A percentile compares a stretch with the other conserved stretches of the same genome.
Conservation (phyloP, 2,888 invertebrate genomes). For the Allygus modestus region DNA sequence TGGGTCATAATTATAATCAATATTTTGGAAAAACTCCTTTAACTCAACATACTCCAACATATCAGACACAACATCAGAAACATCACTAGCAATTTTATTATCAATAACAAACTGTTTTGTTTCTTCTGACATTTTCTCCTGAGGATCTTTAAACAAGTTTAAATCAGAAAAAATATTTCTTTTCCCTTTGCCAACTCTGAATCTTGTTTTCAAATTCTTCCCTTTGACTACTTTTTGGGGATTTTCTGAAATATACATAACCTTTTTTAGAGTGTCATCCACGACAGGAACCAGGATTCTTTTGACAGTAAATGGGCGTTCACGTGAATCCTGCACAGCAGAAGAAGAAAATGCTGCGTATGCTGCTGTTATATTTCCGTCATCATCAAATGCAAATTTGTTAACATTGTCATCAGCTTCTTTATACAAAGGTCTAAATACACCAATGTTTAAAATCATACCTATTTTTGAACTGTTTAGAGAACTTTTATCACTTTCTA, state of each 20-base stretch:
- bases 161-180: neutral
- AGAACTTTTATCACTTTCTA: neutral
- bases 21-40: conserved; percentile 11
- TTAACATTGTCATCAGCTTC: conserved; percentile 51
- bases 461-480: conserved; percentile 9
- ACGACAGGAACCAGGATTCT: conserved; percentile 53
- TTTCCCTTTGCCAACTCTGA: neutral
- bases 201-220: neutral
- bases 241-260: conserved; percentile 11
- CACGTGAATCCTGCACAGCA: conserved; percentile 33
- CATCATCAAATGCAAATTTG: conserved; percentile 11
- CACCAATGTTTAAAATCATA: conserved; percentile 50
- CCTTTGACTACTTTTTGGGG: neutral
- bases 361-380: conserved; percentile 17
- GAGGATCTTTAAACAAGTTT: neutral
- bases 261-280: conserved; percentile 14
- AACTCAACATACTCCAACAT: conserved; percentile 33
- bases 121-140: neutral
- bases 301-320: neutral
- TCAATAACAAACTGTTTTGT: neutral
- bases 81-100: conserved; percentile 6
- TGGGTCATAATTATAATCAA: conserved; percentile 29
- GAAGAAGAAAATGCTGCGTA: conserved; percentile 46
- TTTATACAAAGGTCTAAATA: conserved; percentile 45
- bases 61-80: neutral